Percentiles rank a stretch among this genome's conserved stretches.
phyloP scores from a whole-genome alignment of 2,113 vertebrate genomes.

The Collichthys lucidus region DNA sequence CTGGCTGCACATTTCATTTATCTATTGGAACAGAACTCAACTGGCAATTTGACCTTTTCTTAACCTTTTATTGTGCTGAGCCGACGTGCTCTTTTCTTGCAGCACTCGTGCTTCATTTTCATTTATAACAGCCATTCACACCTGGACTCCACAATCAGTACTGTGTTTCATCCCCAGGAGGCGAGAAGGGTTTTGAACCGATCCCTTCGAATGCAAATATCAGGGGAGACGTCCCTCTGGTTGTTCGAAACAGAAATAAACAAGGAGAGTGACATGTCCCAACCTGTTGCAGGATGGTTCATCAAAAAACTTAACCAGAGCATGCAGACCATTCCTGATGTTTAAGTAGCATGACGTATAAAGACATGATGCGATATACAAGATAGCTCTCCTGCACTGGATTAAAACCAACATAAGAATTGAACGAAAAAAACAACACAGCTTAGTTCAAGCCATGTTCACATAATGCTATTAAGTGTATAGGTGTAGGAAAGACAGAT shows the following conservation, averaged over 20 bases:
- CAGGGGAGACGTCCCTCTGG: slow-evolving; percentile 31
- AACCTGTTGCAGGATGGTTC: slow-evolving; percentile 61
- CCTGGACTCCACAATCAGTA: slow-evolving; percentile 30
- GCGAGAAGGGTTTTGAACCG: slow-evolving; percentile 46
- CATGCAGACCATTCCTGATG: slow-evolving; percentile 38
- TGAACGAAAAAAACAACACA: not conserved
- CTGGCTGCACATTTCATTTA: slow-evolving; percentile 52
- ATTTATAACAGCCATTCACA: slow-evolving; percentile 63
- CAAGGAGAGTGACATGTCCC: slow-evolving; percentile 51
- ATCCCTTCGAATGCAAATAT: slow-evolving; percentile 65
- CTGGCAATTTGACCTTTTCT: slow-evolving; percentile 49
- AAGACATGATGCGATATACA: slow-evolving; percentile 24
- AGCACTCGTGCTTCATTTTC: slow-evolving; percentile 31
- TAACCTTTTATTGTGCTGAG: slow-evolving; percentile 44
- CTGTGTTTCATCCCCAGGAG: slow-evolving; percentile 55
- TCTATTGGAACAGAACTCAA: slow-evolving; percentile 48
- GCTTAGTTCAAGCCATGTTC: not conserved
- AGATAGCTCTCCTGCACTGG: not conserved
- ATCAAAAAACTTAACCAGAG: slow-evolving; percentile 43
- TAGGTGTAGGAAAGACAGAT: not conserved
- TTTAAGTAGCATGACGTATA: slow-evolving; percentile 26
- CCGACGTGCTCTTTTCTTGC: slow-evolving; percentile 31
- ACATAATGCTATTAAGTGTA: not conserved
- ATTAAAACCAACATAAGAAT: slow-evolving; percentile 15
- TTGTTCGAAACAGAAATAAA: slow-evolving; percentile 54